Base-by-base conservation (phyloP, 2,888 invertebrate genomes). In the Lasioglossum vierecki region DNA sequence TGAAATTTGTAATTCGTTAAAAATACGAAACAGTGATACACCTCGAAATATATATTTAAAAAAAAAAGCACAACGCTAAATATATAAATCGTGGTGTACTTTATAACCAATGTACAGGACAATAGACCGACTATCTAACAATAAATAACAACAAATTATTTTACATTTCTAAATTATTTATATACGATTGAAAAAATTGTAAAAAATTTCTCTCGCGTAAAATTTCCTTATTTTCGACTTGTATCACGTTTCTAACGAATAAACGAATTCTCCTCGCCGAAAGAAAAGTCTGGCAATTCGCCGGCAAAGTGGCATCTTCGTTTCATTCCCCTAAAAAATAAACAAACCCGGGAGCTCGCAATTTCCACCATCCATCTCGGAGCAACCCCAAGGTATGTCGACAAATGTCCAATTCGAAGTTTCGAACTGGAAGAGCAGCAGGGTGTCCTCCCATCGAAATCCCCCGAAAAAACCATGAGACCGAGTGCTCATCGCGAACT, bases 331-430 rank as follows among this genome's bases (percentile, higher is more conserved):
- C 22, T 53, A 53, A 53, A 66, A 66, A 35, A 35, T 3, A 35
- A 66, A 39, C 68, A 66, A 66, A 66, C 35, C 68, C 11, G 22
- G 39, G 22, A 68, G 18, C 53, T 35, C 15, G n/a, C 3, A 68
- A 68, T 68, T 68, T 68, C 22, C 35, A 39, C 9, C 35, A 68
- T 39, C 39, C 22, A 39, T 68, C 39, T 53, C 53, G 22, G 26
- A 26, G 26, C 9, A 68, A 22, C 39, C 22, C 22, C 22, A 18
- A 6, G 39, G 22, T 9, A 41, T 39, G 39, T 39, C 22, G 39
- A 68, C 68, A 68, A 68, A 68, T 68, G 11, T 39, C 68, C 39
- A 68, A 68, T 68, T 68, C 68, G 68, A 68, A 68, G 39, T 68
- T 68, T 68, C 68, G 22, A 68, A 39, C 60, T 60, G 26, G 26